Base-by-base conservation (phyloP, 2,113 vertebrate species). In the Tachysurus fulvidraco region DNA sequence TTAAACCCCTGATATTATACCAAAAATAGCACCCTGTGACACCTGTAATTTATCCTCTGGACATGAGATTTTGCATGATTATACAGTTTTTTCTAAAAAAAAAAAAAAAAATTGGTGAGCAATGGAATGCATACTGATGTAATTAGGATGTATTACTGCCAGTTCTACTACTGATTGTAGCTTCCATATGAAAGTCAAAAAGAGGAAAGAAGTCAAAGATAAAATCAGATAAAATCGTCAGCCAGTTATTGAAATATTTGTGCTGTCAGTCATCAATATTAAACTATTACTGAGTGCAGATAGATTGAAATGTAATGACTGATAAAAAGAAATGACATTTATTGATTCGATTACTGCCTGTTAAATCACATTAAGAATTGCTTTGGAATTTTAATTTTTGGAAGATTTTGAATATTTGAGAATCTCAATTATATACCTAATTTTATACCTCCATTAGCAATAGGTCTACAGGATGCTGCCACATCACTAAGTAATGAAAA, bases 1-100 rank as follows among this genome's bases (percentile, higher is more conserved):
- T 88, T 88, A 83, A 85, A 81, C 21, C 59, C 65, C 59, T 81
- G 67, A 88, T 84, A 89, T 87, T 76, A 80, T 59, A 57, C 83
- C 55, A 85, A 88, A 85, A 85, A 85, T 88, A 88, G 83, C n/a
- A 41, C 25, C 36, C 25, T 57, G 17, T 83, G 86, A 87, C 50
- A 41, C 14, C 21, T 69, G 54, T 80, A 76, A 85, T 88, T 87
- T 69, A 76, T 87, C 14, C 44, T 44, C 44, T 87, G 80, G 85
- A 87, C 85, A 87, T 52, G 9, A 52, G 17, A 62, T 82, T 59
- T 60, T 76, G 21, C 36, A 19, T 50, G 79, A 71, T 30, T 50
- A 46, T 62, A 2, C 19, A 59, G 8, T 65, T 76, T 74, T 52
- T 71, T 88, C 46, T 60, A 36, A 36, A 36, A 36, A 36, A 36